Evolutionary conservation across 2,797 vertebrate species (phyloP).

Genomic region (Pelochelys cantorii): DNA sequence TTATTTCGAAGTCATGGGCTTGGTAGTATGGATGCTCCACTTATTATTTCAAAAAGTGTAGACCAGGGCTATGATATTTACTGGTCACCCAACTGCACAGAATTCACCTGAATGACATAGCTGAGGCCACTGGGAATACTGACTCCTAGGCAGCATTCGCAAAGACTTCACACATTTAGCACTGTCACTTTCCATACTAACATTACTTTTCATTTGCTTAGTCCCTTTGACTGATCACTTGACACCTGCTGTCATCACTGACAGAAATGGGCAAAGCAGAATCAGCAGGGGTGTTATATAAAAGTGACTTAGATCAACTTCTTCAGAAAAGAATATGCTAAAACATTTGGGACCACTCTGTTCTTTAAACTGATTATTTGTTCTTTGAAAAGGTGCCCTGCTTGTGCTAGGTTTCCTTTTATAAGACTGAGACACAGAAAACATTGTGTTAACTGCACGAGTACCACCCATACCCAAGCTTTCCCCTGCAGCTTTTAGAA

Average conservation of each 20-base stretch:
- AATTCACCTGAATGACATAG: background rate
- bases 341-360: background rate
- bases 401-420: background rate
- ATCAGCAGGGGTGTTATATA: background rate
- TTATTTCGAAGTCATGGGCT: too few species aligned
- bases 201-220: too few species aligned
- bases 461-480: too few species aligned
- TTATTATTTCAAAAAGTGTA: too few species aligned
- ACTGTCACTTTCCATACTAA: too few species aligned
- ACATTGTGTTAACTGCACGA: too few species aligned
- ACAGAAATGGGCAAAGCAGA: background rate
- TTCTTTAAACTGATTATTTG: background rate
- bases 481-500: too few species aligned
- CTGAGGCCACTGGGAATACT: background rate
- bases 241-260: background rate
- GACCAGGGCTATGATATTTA: background rate
- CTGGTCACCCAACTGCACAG: background rate
- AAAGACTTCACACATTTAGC: background rate
- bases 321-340: too few species aligned
- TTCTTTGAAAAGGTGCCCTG: background rate
- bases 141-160: background rate
- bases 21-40: too few species aligned
- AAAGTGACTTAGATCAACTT: fast-evolving
- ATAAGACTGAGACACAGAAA: too few species aligned
- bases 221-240: background rate